Evolutionary conservation across 92 coral and sea anemone genomes (phyloP).

Genomic region (Heliopora coerulea): DNA sequence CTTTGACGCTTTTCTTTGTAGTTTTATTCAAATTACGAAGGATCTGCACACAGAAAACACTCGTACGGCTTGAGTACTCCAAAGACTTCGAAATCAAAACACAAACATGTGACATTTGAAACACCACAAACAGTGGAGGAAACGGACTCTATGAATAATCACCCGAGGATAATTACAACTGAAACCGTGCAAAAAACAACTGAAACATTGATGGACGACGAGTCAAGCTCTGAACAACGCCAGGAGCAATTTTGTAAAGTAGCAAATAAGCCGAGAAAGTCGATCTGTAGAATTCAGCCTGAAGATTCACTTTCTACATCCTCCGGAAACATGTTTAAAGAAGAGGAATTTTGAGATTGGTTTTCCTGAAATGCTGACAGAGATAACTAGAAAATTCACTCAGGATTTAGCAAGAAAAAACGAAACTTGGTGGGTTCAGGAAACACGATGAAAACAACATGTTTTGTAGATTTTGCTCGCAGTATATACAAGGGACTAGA

Average conservation of each 20-base stretch:
- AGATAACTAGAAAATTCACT: too few relatives aligned
- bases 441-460: too few relatives aligned
- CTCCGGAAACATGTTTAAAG: conserved; percentile 27
- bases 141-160: not conserved
- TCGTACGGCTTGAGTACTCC: not conserved
- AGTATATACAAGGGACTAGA: too few relatives aligned
- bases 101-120: not conserved
- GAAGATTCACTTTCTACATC: conserved; percentile 28
- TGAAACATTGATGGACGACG: not conserved
- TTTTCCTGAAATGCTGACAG: too few relatives aligned
- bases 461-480: too few relatives aligned
- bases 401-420: too few relatives aligned
- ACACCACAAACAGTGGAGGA: not conserved
- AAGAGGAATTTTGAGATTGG: conserved; percentile 4
- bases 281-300: conserved; percentile 22
- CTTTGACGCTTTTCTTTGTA: not conserved
- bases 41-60: not conserved
- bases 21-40: not conserved
- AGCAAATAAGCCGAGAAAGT: conserved; percentile 9
- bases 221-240: not conserved
- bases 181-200: not conserved
- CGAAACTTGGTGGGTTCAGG: not conserved
- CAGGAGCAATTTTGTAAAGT: not conserved
- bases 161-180: not conserved
- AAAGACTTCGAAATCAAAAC: not conserved